phyloP scores from a whole-genome alignment of 2,888 invertebrate species.

The Athalia cordata region DNA sequence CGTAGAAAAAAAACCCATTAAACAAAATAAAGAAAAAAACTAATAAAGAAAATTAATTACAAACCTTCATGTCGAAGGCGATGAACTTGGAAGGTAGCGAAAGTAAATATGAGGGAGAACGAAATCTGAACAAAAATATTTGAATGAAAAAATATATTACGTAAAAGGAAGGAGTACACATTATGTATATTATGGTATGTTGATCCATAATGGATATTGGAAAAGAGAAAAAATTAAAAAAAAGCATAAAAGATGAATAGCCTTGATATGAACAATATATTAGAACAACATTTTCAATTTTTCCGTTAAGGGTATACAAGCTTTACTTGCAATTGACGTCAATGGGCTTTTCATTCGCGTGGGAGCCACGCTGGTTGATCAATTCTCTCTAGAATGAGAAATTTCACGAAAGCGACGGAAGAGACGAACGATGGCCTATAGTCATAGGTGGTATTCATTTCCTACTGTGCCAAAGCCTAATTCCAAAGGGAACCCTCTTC shows the following conservation, averaged over 20 bases:
- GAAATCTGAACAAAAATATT: conserved; percentile 12
- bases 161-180: background rate
- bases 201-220: too few species aligned
- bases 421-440: conserved; percentile 22
- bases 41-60: background rate
- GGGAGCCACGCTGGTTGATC: conserved; percentile 26
- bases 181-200: too few species aligned
- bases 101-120: background rate
- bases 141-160: background rate
- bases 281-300: conserved; percentile 14
- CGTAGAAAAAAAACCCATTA: too few species aligned
- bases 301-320: conserved; percentile 18
- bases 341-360: conserved; percentile 42
- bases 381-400: conserved; percentile 28
- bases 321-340: conserved; percentile 41
- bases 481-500: conserved; percentile 14
- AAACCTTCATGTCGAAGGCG: conserved; percentile 16
- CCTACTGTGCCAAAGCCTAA: conserved; percentile 32
- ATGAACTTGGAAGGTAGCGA: conserved; percentile 4
- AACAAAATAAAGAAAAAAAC: conserved; percentile 1
- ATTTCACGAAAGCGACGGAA: conserved; percentile 11
- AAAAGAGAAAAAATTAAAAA: background rate
- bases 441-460: conserved; percentile 27
- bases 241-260: background rate
- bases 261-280: conserved; percentile 9